Evolutionary conservation across 2,888 invertebrate genomes (phyloP).

Genomic region (Clusia tigrina): DNA sequence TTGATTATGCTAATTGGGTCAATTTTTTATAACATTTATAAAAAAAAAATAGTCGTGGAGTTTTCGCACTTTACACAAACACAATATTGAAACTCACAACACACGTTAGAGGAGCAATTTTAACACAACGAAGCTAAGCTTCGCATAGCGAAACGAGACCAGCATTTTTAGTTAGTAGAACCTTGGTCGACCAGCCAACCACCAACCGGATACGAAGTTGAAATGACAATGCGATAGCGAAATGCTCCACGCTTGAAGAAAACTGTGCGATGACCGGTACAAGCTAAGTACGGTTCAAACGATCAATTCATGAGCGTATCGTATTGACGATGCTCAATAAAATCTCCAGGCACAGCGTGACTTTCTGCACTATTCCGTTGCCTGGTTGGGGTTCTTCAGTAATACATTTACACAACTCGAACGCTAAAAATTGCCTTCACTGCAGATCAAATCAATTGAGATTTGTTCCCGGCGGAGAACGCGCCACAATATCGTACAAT

Average conservation of each 20-base stretch:
- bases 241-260: conserved; percentile 52
- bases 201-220: conserved; percentile 59
- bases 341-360: too few relatives aligned
- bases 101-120: conserved; percentile 62
- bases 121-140: conserved; percentile 65
- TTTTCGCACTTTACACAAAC: not conserved
- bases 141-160: conserved; percentile 62
- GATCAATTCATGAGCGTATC: not conserved
- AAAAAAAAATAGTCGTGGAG: not conserved
- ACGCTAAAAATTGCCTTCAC: too few relatives aligned
- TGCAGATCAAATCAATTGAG: too few relatives aligned
- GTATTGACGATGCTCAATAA: not conserved
- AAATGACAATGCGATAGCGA: conserved; percentile 59
- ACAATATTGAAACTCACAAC: not conserved
- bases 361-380: too few relatives aligned
- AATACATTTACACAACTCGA: too few relatives aligned
- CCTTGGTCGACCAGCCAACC: conserved; percentile 59
- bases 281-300: not conserved
- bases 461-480: not conserved
- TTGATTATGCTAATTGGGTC: not conserved
- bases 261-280: conserved; percentile 44
- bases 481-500: not conserved
- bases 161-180: conserved; percentile 62
- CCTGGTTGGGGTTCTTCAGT: too few relatives aligned
- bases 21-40: too few relatives aligned